phyloP scores from a whole-genome alignment of 2,888 invertebrate species.

The Seira musarum region DNA sequence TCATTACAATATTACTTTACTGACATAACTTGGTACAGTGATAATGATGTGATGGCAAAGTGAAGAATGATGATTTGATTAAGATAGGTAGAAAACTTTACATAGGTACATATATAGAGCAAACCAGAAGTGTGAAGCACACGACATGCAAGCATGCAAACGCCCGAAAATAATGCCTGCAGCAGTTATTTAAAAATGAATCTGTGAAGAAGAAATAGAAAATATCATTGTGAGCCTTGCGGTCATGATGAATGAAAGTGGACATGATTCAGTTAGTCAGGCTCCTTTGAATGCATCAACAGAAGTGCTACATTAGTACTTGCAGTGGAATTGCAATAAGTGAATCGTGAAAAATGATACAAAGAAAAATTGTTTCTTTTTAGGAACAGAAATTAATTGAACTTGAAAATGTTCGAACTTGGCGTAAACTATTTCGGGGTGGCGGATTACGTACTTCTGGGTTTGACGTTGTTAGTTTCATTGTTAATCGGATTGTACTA shows the following conservation, averaged over 20 bases:
- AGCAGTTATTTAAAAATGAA: neutral
- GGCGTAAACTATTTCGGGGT: conserved; percentile 63
- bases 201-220: neutral
- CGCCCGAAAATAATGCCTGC: neutral
- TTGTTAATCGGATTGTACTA: conserved; percentile 63
- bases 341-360: neutral
- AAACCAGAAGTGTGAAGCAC: neutral
- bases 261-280: too few relatives aligned
- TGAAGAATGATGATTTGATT: neutral
- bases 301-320: neutral
- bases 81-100: neutral
- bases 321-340: neutral
- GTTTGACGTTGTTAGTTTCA: conserved; percentile 55
- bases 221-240: neutral
- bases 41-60: too few relatives aligned
- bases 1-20: too few relatives aligned
- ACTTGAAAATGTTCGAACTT: conserved; percentile 19
- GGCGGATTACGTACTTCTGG: conserved; percentile 62
- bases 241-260: neutral
- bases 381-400: neutral
- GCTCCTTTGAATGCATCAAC: too few relatives aligned
- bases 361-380: neutral
- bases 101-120: neutral
- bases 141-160: neutral
- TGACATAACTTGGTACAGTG: too few relatives aligned